Conservation (phyloP, 2,797 vertebrate species). For the Platyrinchus mystaceus region DNA sequence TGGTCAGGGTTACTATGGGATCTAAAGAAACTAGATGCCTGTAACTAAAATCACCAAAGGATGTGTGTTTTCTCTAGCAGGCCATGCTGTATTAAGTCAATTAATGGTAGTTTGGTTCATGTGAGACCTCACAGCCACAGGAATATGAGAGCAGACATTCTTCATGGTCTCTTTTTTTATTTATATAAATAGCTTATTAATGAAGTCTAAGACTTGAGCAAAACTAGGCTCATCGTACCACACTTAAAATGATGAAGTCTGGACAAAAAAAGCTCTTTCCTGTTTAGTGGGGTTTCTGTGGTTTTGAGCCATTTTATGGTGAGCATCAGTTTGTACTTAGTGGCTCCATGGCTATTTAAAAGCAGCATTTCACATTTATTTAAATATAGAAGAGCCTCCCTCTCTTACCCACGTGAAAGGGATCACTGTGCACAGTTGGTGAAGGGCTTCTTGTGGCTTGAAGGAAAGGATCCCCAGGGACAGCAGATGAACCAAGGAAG, state of each 20-base stretch:
- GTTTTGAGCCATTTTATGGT: not conserved
- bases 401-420: slow-evolving; percentile 84
- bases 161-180: not conserved
- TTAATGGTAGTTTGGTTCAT: slow-evolving; percentile 7
- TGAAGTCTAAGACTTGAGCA: not conserved
- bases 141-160: not conserved
- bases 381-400: not conserved
- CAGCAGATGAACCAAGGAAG: slow-evolving; percentile 86
- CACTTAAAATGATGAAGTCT: not conserved
- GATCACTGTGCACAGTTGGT: slow-evolving; percentile 84
- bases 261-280: slow-evolving; percentile 19
- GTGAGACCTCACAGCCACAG: slow-evolving; percentile 19
- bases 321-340: not conserved
- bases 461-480: slow-evolving; percentile 87
- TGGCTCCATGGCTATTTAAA: not conserved
- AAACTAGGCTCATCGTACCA: not conserved
- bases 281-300: slow-evolving; percentile 17
- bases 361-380: not conserved
- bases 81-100: not conserved
- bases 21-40: not conserved
- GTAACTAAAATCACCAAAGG: not conserved
- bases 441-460: slow-evolving; percentile 91
- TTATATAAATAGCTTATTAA: slow-evolving; percentile 26
- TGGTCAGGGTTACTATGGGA: not conserved
- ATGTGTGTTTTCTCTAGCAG: not conserved